Base-by-base conservation (phyloP, 92 coral and sea anemone species). In the Blastomussa wellsi region DNA sequence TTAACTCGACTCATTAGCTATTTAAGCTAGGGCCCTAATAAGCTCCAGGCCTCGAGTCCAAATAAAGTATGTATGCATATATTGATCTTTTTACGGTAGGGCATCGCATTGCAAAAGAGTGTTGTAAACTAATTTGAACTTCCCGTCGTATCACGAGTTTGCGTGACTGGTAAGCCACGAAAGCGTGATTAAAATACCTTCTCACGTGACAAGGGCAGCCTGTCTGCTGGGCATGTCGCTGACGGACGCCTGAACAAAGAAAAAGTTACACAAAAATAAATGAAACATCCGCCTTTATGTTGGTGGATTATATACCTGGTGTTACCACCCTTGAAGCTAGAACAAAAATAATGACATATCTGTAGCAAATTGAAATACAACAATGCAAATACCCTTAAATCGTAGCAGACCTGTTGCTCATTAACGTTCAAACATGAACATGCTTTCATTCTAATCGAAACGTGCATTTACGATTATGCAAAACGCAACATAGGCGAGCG, bases 191-290 rank as follows among this genome's bases (percentile, higher is more conserved):
- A 28, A 39, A 47, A 51, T 85, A 85, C 88, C 83, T 66, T 77
- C 28, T 85, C 69, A 69, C 84, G 83, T 85, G 88, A 77, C 73
- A 85, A 59, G 0, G 84, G 78, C 55, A 77, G 79, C n/a, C 88
- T 49, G 69, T 85, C 88, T 24, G 88, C 88, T 35, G 88, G 88
- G n/a, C 88, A 85, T 47, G 77, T 51, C 37, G 88, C 84, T 29
- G 76, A 66, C 1, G 88, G 77, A 12, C 75, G 84, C 29, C 88
- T 85, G 68, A 39, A 77, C 39, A 48, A 59, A 41, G 32, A 57
- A 57, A 67, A 19, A 53, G 65, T 80, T 72, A 53, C 22, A 47
- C 48, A 17, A 14, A 44, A 24, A 48, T 13, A 32, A 29, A 81
- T 20, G 31, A 24, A 60, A 60, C 12, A 51, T 52, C 64, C 74